A percentile compares a stretch with the other conserved stretches of the same genome.
Evolutionary conservation across 1,140 invertebrate species (phyloP).

Genomic region (Drosophila burlai): DNA sequence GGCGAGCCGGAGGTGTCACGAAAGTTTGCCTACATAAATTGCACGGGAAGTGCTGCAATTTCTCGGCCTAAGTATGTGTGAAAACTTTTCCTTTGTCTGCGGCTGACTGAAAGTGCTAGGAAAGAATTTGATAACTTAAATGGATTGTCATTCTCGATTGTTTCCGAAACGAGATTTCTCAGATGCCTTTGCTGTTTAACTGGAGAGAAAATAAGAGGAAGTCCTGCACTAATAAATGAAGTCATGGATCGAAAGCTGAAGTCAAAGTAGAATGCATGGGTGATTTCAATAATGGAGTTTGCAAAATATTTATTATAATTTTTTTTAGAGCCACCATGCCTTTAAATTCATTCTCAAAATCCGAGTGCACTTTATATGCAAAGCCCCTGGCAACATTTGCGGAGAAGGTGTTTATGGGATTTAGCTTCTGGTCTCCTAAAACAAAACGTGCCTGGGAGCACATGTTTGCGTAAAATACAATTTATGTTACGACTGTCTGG

Average conservation of each 20-base stretch:
- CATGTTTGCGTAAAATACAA: conserved; percentile 13
- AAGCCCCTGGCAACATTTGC: conserved; percentile 3
- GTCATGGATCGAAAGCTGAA: neutral
- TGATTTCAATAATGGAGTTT: neutral
- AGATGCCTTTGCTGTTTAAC: neutral
- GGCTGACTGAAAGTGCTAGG: conserved; percentile 15
- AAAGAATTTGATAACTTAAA: conserved; percentile 52
- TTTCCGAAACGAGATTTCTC: conserved; percentile 9
- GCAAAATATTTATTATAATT: neutral
- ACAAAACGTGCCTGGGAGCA: conserved; percentile 22
- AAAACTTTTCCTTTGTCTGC: conserved; percentile 23
- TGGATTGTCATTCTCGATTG: conserved; percentile 43
- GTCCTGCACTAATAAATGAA: neutral
- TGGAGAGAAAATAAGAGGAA: neutral
- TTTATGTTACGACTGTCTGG: conserved; percentile 7
- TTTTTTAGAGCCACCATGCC: neutral
- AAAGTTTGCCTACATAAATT: conserved; percentile 51
- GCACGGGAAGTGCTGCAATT: conserved; percentile 56
- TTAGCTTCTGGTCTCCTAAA: conserved; percentile 6
- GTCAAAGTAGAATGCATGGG: neutral
- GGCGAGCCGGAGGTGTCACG: conserved; percentile 13
- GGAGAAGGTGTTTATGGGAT: conserved; percentile 19
- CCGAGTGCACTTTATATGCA: conserved; percentile 8
- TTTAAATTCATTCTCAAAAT: neutral
- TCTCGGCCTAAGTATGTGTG: conserved; percentile 47